A percentile compares a stretch with the other conserved stretches of the same genome.
These are phyloP conservation scores for Calypte anna DNA, from an alignment of 2,113 vertebrate genomes.

Conservation along the genomic window DNA sequence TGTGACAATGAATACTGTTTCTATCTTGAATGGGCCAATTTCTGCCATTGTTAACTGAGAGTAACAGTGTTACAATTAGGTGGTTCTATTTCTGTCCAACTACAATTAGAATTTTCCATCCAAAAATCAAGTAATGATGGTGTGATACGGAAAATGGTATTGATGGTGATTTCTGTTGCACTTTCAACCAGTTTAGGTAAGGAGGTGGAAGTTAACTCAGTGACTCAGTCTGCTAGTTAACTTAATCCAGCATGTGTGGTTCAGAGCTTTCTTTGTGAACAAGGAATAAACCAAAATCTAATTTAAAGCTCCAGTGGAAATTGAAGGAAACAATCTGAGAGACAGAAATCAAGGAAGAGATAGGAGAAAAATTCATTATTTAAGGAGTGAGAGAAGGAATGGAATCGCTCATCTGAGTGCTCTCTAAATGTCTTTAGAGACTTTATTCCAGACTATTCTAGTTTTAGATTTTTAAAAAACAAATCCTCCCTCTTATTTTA, in stretches of 20 bases:
- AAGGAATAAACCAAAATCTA: slow-evolving; percentile 21
- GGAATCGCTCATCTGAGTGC: slow-evolving; percentile 10
- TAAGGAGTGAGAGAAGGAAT: neutral
- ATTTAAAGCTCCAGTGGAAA: slow-evolving; percentile 40
- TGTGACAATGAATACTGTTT: slow-evolving; percentile 36
- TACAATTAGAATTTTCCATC: neutral
- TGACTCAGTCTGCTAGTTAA: neutral
- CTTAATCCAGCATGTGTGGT: neutral
- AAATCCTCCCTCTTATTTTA: slow-evolving; percentile 39
- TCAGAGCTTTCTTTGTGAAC: neutral
- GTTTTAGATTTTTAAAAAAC: slow-evolving; percentile 43
- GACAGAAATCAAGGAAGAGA: neutral
- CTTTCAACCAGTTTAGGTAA: neutral
- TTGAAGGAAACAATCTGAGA: slow-evolving; percentile 2
- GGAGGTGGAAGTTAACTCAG: neutral
- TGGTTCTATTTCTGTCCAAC: neutral
- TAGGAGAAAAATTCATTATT: slow-evolving; percentile 14
- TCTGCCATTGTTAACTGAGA: slow-evolving; percentile 18
- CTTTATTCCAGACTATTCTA: neutral
- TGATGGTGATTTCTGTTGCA: neutral
- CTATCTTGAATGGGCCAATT: slow-evolving; percentile 2
- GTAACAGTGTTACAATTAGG: neutral
- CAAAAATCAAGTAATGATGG: neutral
- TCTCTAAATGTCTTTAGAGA: slow-evolving; percentile 26
- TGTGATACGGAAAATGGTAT: neutral